A percentile compares a stretch with the other conserved stretches of the same genome.
phyloP scores from a whole-genome alignment of 2,113 vertebrate species.

The Probosciger aterrimus region DNA sequence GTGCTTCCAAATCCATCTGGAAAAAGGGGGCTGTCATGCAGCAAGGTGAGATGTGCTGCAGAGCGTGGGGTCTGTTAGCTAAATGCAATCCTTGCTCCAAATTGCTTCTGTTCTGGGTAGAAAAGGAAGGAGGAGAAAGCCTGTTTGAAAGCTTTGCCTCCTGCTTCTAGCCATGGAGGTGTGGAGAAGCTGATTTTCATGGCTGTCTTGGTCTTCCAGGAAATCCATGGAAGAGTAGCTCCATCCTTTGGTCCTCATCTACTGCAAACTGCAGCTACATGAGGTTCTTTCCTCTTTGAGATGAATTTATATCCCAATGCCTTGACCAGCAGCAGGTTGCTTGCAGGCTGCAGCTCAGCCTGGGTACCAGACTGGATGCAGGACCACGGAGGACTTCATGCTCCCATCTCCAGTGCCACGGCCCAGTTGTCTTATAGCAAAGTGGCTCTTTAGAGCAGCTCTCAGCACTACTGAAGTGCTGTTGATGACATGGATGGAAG shows the following conservation, averaged over 20 bases:
- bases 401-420: not conserved
- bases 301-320: not conserved
- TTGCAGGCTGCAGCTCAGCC: not conserved
- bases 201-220: not conserved
- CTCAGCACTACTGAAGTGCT: not conserved
- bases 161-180: not conserved
- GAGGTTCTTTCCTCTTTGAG: not conserved
- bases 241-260: not conserved
- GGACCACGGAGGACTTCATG: not conserved
- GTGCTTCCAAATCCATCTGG: not conserved
- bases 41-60: not conserved
- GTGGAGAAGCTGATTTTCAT: not conserved
- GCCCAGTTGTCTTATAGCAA: not conserved
- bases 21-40: accelerated
- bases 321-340: not conserved
- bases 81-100: not conserved
- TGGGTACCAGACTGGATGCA: not conserved
- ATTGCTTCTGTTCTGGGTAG: not conserved
- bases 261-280: not conserved
- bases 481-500: not conserved
- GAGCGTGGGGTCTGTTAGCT: not conserved
- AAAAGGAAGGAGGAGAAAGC: not conserved
- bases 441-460: not conserved
- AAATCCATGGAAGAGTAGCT: not conserved
- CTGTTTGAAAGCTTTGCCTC: not conserved